Evolutionary conservation across 2,797 vertebrate genomes (phyloP), one percentile per base, ranked within the genome.

Genomic region (Tragelaphus eurycerus): DNA sequence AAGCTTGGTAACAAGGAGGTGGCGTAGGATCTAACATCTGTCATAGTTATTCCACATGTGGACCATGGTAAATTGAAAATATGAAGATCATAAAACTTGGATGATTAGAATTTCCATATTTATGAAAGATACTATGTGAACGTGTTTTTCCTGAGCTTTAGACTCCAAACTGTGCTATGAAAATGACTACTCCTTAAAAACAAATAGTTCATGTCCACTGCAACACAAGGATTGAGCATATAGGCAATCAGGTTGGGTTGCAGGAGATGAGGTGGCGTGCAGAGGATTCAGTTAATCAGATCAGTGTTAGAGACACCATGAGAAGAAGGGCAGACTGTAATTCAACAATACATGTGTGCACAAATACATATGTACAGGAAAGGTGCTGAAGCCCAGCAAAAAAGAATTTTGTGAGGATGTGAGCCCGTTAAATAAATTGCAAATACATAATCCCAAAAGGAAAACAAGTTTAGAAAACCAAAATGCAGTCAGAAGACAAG

Each of bases 401-500:
- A 64, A 91, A 38, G 31, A n/a, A 57, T 62, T 96, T 84, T 71
- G 78, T 94, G 60, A 95, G 19, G n/a, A 43, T 60, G 15, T 85
- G 55, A 90, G 27, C 48, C 57, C 43, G 55, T 88, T 59, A 76
- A 43, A 46, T 48, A 93, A 67, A 88, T 93, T 95, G 12, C 31
- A 95, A 54, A 85, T 74, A 67, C 52, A 57, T 94, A 81, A 89
- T 83, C 54, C 59, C 50, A 86, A 86, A 94, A 86, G 38, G 86
- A 84, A 97, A 43, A 57, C 78, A 86, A 67, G 48, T 84, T 91
- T 84, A 86, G 79, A 86, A 96, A 94, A 89, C 38, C 13, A 38
- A 76, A 57, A 27, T 84, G 19, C 7, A 50, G 17, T 23, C n/a
- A 62, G 43, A 95, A 90, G 16, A 31, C 25, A 88, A 93, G 55